Conservation (phyloP, 2,113 vertebrate genomes). For the Odobenus rosmarus region DNA sequence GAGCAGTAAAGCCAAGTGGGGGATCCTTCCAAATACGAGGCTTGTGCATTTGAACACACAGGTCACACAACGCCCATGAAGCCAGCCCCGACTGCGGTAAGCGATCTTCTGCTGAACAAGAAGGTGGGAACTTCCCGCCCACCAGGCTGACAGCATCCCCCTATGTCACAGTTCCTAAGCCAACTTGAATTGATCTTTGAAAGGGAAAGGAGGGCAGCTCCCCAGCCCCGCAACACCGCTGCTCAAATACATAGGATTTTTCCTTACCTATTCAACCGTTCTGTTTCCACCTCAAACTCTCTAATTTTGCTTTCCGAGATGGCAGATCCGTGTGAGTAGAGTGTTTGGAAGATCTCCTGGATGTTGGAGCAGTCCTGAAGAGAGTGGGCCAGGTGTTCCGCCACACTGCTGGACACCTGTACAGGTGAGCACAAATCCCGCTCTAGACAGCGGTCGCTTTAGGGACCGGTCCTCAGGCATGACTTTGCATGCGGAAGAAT, state of each 20-base stretch:
- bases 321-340: conserved; percentile 93
- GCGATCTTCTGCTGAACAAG: not conserved
- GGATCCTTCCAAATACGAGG: not conserved
- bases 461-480: not conserved
- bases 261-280: conserved; percentile 92
- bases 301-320: conserved; percentile 93
- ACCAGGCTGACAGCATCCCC: too few relatives aligned
- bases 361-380: conserved; percentile 95
- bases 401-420: conserved; percentile 92
- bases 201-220: not conserved
- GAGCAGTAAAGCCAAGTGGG: not conserved
- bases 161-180: not conserved
- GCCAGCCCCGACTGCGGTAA: not conserved
- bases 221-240: not conserved
- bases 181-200: not conserved
- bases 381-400: conserved; percentile 92
- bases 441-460: not conserved
- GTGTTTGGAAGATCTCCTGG: conserved; percentile 94
- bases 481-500: not conserved
- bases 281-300: conserved; percentile 94
- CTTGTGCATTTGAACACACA: accelerated
- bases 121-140: not conserved
- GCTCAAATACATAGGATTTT: accelerated
- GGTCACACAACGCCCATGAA: accelerated
- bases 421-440: not conserved